These are phyloP conservation scores for Mamestra configurata DNA, from an alignment of 1,140 invertebrate species.

Conservation along the genomic window DNA sequence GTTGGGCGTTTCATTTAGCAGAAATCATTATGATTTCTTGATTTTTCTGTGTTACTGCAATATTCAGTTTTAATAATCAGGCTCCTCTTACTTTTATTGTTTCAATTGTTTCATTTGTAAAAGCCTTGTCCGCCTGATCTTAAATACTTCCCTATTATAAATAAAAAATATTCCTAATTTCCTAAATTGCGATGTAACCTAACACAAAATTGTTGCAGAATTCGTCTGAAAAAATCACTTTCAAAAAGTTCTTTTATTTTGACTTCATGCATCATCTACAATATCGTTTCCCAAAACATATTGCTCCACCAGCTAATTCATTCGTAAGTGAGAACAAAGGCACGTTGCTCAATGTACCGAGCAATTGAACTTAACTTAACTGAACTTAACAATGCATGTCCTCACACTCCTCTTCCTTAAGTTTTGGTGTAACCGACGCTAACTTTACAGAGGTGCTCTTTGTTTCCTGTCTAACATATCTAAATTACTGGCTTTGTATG, in stretches of 20 bases:
- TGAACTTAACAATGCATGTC: conserved; percentile 28
- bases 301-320: conserved; percentile 20
- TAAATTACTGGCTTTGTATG: no score
- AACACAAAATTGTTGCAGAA: no score
- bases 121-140: no score
- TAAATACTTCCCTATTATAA: no score
- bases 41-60: no score
- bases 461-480: conserved; percentile 5
- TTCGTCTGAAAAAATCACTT: no score
- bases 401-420: conserved; percentile 35
- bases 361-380: conserved; percentile 37
- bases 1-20: background rate
- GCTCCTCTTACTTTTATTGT: no score
- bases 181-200: no score
- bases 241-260: background rate
- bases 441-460: conserved; percentile 12
- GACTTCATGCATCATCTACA: background rate
- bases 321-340: conserved; percentile 28
- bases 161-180: no score
- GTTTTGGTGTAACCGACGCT: conserved; percentile 17
- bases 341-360: conserved; percentile 23
- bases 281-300: conserved; percentile 7
- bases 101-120: no score
- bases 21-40: no score
- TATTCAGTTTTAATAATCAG: no score